Conservation (phyloP, 2,888 invertebrate species). For the Gymnocheta viridis region DNA sequence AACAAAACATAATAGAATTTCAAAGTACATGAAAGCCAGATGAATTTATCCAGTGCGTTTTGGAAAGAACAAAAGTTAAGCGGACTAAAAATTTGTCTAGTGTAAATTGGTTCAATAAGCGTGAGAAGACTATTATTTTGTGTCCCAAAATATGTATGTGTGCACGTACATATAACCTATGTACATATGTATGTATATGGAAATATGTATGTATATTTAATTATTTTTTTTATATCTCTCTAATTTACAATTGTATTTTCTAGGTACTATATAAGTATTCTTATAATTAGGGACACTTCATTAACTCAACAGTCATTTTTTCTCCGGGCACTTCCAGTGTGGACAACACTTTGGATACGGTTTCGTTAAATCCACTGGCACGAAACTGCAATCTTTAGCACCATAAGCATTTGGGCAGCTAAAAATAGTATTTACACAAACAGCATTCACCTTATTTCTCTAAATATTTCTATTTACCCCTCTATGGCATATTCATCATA, state of each 20-base stretch:
- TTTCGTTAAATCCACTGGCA: slow-evolving; percentile 69
- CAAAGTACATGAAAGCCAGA: no score
- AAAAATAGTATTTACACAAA: slow-evolving; percentile 1
- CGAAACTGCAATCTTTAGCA: slow-evolving; percentile 69
- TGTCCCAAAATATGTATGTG: no score
- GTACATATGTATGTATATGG: no score
- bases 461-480: slow-evolving; percentile 61
- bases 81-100: no score
- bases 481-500: slow-evolving; percentile 69
- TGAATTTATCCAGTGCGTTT: no score
- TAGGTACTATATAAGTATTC: background rate
- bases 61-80: no score
- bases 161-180: no score
- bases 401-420: slow-evolving; percentile 72
- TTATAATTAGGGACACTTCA: background rate
- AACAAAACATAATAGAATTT: no score
- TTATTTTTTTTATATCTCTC: background rate
- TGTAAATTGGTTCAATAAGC: no score
- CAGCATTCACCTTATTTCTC: background rate
- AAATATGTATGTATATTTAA: no score
- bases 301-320: slow-evolving; percentile 2
- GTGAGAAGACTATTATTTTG: no score
- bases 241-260: background rate
- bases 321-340: slow-evolving; percentile 69
- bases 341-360: slow-evolving; percentile 71